Percentiles rank a stretch among this genome's conserved stretches.
Evolutionary conservation across 2,797 vertebrate species (phyloP).

Genomic region (Cheirogaleus major): DNA sequence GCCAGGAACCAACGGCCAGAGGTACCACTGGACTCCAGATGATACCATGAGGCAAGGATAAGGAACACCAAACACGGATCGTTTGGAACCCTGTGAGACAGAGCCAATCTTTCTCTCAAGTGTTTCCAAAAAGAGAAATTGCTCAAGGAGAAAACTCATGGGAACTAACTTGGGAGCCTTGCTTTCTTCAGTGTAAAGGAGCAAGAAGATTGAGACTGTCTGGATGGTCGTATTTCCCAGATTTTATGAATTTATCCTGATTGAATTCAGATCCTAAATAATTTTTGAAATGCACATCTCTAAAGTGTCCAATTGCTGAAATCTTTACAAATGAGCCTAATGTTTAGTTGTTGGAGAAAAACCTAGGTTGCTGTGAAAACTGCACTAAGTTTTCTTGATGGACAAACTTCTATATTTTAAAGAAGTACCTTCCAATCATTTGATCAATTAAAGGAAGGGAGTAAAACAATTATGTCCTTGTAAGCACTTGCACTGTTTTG

Average conservation of each 20-base stretch:
- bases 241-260: not conserved
- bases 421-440: slow-evolving; percentile 66
- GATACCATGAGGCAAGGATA: not conserved
- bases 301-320: slow-evolving; percentile 1
- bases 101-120: not conserved
- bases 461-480: not conserved
- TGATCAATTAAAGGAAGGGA: slow-evolving; percentile 73
- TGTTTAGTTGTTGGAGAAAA: slow-evolving; percentile 76
- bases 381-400: slow-evolving; percentile 64
- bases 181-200: not conserved
- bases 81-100: not conserved
- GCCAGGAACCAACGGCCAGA: not conserved
- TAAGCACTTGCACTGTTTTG: not conserved
- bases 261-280: slow-evolving; percentile 20
- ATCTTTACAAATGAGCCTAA: slow-evolving; percentile 75
- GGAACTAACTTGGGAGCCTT: not conserved
- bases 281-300: not conserved
- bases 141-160: not conserved
- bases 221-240: not conserved
- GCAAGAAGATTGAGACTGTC: not conserved
- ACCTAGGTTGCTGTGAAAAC: slow-evolving; percentile 47
- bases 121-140: slow-evolving; percentile 26
- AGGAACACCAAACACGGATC: not conserved
- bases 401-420: slow-evolving; percentile 63
- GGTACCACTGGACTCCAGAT: not conserved